These are phyloP conservation scores for Smutsia gigantea DNA, from an alignment of 2,797 vertebrate species.

Conservation along the genomic window DNA sequence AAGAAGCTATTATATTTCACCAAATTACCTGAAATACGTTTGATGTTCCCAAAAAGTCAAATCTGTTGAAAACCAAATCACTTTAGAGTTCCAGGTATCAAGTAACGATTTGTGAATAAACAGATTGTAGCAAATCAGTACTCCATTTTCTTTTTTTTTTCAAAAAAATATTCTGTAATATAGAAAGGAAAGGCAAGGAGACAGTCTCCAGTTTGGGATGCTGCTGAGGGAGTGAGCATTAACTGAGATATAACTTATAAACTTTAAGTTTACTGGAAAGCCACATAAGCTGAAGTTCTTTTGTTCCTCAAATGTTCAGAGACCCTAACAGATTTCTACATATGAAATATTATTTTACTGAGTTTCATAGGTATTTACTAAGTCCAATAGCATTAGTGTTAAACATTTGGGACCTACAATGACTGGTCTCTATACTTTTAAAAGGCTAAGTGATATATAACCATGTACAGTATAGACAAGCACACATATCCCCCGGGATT, in stretches of 20 bases:
- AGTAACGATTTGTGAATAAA: not conserved
- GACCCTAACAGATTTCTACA: not conserved
- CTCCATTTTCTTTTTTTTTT: not conserved
- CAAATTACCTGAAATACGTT: not conserved
- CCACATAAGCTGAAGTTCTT: not conserved
- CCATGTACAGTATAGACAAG: not conserved
- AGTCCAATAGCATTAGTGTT: not conserved
- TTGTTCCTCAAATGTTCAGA: not conserved
- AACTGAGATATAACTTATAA: not conserved
- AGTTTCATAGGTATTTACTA: conserved; percentile 36
- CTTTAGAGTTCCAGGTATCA: not conserved
- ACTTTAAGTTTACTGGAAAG: conserved; percentile 20
- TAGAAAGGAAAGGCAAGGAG: not conserved
- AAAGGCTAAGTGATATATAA: not conserved
- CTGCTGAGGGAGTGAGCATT: not conserved
- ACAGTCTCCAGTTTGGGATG: not conserved
- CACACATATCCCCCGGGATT: not conserved
- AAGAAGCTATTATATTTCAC: not conserved
- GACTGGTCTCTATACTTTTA: not conserved
- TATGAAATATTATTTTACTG: not conserved
- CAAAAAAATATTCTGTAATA: not conserved
- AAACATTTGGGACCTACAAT: not conserved
- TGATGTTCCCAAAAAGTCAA: not conserved
- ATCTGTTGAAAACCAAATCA: not conserved
- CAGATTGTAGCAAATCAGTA: not conserved